Base-by-base conservation (phyloP, 1,140 invertebrate genomes). In the Neodiprion virginianus region DNA sequence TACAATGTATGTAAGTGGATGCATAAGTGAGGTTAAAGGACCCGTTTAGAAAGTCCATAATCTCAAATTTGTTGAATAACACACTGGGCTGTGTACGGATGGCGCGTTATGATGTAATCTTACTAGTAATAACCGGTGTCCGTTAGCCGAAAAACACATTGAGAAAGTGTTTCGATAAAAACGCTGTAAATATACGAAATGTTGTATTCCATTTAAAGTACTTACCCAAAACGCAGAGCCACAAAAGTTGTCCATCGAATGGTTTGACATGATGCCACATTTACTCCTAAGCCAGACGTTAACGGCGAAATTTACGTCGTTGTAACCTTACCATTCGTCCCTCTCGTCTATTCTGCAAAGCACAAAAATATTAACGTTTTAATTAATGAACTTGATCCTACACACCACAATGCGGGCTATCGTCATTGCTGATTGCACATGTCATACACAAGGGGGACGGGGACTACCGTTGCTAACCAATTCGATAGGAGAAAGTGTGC, bases 141-240 rank as follows among this genome's bases (percentile, higher is more conserved):
- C 0, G 47, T 73, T 8, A 67, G 8, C 9, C 21, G 69, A 23
- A 74, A 71, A 23, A 74, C 53, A 69, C 12, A 75, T 67, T 49
- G 48, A 72, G 48, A 72, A 3, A 40, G 28, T 40, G 28, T 40
- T 40, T 40, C 28, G 5, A 40, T 5, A 40, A 40, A 40, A 3
- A 40, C 28, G 1, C 28, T 40, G 28, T 40, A 40, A 40, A 40
- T 40, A 40, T 5, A 40, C 2, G 5, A 40, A 40, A 40, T 40
- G 21, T 28, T 40, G 21, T 28, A 21, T 80, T 40, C 28, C 28
- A 5, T 40, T 40, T 83, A 73, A 81, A 80, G 79, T 80, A 89
- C 89, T 91, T 87, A 92, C 92, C 92, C 92, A 93, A 88, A 92
- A 93, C 77, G 83, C 83, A 61, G 90, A 90, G 40, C 91, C 91